Conservation (phyloP, 2,113 vertebrate species). For the Microcebus murinus region DNA sequence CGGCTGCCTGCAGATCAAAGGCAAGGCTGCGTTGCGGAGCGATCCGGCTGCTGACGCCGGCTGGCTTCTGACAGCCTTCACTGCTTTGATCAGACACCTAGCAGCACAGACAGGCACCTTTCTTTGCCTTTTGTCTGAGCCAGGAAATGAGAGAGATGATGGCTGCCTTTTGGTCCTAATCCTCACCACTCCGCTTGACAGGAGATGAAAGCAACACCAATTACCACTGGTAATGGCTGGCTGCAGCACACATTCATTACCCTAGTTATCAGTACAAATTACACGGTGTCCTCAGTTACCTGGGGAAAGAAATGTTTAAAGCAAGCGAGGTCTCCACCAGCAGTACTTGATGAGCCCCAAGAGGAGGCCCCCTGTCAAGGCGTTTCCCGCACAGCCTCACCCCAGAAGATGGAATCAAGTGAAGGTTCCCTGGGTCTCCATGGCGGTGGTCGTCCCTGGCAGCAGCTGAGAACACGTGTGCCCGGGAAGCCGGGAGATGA, state of each 20-base stretch:
- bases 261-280: slow-evolving; percentile 81
- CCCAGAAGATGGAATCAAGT: background rate
- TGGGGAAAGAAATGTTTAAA: slow-evolving; percentile 60
- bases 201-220: slow-evolving; percentile 94
- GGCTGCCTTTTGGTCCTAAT: slow-evolving; percentile 91
- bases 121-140: slow-evolving; percentile 90
- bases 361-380: slow-evolving; percentile 28
- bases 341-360: background rate
- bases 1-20: slow-evolving; percentile 92
- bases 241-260: slow-evolving; percentile 79
- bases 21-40: slow-evolving; percentile 86
- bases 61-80: slow-evolving; percentile 87
- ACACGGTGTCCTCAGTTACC: slow-evolving; percentile 45
- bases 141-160: slow-evolving; percentile 92
- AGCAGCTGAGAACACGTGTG: background rate
- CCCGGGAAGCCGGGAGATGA: background rate
- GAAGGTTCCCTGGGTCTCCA: background rate
- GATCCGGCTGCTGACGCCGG: slow-evolving; percentile 88
- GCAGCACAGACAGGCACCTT: slow-evolving; percentile 89
- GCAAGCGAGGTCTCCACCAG: slow-evolving; percentile 1
- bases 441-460: background rate
- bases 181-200: slow-evolving; percentile 88
- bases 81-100: slow-evolving; percentile 94
- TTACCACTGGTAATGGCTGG: slow-evolving; percentile 91
- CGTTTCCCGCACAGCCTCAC: background rate